Evolutionary conservation across 2,113 vertebrate species (phyloP), one percentile per base, ranked within the genome.

Genomic region (Dicrurus megarhynchus): DNA sequence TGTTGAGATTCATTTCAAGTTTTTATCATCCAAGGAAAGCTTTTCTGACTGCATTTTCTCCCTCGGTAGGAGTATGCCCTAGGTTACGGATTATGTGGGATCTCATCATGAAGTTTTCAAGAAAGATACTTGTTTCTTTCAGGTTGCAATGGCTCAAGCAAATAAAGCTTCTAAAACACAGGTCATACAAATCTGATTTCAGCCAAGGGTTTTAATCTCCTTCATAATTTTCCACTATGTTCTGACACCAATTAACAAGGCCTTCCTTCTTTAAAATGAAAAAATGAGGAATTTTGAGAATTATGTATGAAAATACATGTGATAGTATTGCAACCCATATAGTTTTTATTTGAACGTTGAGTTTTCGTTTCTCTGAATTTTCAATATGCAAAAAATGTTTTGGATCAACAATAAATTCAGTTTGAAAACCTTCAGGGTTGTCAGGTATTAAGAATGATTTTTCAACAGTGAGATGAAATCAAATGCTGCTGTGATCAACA

Each of bases 71-170:
- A 92, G 35, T 13, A 69, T 1, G 44, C 90, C 88, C 28, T 30
- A 32, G 53, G 95, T 93, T 81, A 86, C 79, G 64, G 79, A 86
- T 92, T 94, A 92, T 86, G 56, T 84, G 60, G 13, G 26, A 95
- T 89, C 53, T 18, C 56, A 81, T 94, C 88, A 92, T 11, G 52
- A 75, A 11, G 28, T 67, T 93, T 87, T 92, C 93, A 93, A 74
- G 63, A 86, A 52, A 80, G 41, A 95, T 71, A 65, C 22, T 90
- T 49, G n/a, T 49, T 93, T 81, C 76, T 84, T 88, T 92, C 71
- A 64, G n/a, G 85, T 83, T 92, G 30, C 47, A 77, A 74, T 52
- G 76, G 52, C 28, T 89, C 64, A 75, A 60, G 64, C 27, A 74
- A 73, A 68, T 46, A 35, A 67, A 78, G 20, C 57, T 84, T 78